Percentiles rank a stretch among this genome's conserved stretches.
These are phyloP conservation scores for Drosophila phalerata DNA, from an alignment of 2,888 invertebrate genomes.

Conservation along the genomic window DNA sequence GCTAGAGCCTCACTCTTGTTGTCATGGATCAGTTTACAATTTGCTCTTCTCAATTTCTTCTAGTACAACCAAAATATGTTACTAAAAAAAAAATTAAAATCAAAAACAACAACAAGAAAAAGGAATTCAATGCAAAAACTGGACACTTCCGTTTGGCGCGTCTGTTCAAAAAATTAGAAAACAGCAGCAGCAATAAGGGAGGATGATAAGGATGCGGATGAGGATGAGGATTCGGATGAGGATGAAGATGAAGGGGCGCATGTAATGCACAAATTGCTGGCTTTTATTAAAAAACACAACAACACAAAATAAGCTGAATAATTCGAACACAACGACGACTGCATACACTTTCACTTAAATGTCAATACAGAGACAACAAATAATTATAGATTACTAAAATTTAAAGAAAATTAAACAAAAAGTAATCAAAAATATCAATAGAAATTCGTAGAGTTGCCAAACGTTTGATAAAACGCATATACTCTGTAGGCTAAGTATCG, in stretches of 20 bases:
- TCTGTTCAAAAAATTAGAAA: conserved; percentile 34
- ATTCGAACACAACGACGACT: neutral
- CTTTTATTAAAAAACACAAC: conserved; percentile 46
- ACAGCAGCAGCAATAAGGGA: conserved; percentile 12
- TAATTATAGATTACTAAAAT: neutral
- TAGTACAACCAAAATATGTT: neutral
- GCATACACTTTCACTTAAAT: neutral
- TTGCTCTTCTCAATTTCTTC: neutral
- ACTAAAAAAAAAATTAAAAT: neutral
- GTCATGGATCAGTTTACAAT: conserved; percentile 27
- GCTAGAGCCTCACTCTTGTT: conserved; percentile 9
- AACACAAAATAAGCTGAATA: neutral
- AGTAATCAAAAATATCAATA: too few relatives aligned
- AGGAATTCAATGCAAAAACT: conserved; percentile 18
- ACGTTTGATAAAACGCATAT: neutral
- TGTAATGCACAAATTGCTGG: conserved; percentile 45
- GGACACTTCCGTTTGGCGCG: conserved; percentile 28
- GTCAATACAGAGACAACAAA: too few relatives aligned
- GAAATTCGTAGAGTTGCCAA: neutral
- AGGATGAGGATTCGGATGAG: too few relatives aligned
- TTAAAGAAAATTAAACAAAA: too few relatives aligned
- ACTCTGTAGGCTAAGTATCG: neutral
- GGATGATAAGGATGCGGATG: neutral
- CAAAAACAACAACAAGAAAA: neutral
- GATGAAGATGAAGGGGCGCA: conserved; percentile 11